These are phyloP conservation scores for Edolisoma coerulescens DNA, from an alignment of 2,113 vertebrate genomes.

Conservation along the genomic window DNA sequence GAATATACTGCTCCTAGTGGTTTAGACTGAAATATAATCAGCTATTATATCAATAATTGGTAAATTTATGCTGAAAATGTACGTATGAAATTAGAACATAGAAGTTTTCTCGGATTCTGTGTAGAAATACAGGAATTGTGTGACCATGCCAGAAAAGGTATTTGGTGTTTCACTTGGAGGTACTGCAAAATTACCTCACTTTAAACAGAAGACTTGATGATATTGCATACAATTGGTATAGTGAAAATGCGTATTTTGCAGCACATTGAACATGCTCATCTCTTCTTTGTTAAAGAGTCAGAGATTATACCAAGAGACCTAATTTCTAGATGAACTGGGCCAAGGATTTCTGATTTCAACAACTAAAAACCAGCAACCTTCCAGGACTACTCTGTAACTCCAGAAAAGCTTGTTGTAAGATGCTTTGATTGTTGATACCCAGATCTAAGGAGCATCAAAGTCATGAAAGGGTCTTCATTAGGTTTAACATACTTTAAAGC, in stretches of 20 bases:
- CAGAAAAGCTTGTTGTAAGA: background rate
- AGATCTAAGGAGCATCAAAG: background rate
- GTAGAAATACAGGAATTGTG: background rate
- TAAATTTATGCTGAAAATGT: background rate
- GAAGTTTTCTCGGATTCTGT: background rate
- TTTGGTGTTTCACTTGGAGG: background rate
- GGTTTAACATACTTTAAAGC: background rate
- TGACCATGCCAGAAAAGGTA: background rate
- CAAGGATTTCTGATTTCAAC: background rate
- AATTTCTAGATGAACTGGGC: background rate
- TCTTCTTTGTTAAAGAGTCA: background rate
- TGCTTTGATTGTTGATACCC: background rate
- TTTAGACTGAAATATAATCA: background rate
- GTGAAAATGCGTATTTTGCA: background rate
- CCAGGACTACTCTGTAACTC: background rate
- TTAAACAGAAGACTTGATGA: background rate
- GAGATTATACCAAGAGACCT: background rate
- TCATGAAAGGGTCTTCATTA: background rate
- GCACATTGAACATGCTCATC: background rate
- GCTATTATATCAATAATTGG: background rate
- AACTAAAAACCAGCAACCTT: background rate
- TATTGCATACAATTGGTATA: background rate
- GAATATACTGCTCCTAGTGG: background rate
- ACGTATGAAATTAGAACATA: background rate
- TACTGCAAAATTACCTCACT: background rate